Evolutionary conservation across 2,797 vertebrate genomes (phyloP).

Genomic region (Rhinogobio ventralis): DNA sequence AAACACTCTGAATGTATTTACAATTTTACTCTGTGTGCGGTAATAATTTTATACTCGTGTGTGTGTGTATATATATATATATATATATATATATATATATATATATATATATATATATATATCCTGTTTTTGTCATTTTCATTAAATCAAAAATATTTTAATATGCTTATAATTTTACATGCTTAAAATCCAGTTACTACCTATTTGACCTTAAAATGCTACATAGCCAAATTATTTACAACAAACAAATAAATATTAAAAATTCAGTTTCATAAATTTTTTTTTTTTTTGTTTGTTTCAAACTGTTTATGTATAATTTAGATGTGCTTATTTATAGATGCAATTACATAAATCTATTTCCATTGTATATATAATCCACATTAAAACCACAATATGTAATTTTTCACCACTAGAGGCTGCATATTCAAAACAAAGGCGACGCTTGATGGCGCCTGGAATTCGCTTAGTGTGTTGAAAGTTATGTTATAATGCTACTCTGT

Average conservation of each 20-base stretch:
- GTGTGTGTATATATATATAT: background rate
- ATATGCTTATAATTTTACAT: background rate
- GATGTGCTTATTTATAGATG: background rate
- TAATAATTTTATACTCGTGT: background rate
- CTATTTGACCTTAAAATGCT: background rate
- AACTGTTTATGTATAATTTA: background rate
- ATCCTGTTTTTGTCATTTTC: background rate
- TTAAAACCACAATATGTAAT: too few relatives aligned
- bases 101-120: background rate
- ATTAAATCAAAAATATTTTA: background rate
- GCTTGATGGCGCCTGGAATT: too few relatives aligned
- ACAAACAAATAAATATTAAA: background rate
- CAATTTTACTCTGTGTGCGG: accelerated
- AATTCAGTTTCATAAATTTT: background rate
- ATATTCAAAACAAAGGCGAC: too few relatives aligned
- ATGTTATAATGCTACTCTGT: too few relatives aligned
- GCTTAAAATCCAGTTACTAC: background rate
- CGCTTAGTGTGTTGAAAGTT: too few relatives aligned
- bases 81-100: background rate
- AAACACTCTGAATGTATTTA: background rate
- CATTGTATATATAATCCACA: background rate
- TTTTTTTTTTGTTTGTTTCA: background rate
- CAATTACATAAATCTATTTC: background rate
- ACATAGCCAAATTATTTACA: background rate
- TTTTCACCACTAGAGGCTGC: too few relatives aligned